These are phyloP conservation scores for Tragelaphus buxtoni DNA, from an alignment of 2,113 vertebrate genomes.

Conservation along the genomic window DNA sequence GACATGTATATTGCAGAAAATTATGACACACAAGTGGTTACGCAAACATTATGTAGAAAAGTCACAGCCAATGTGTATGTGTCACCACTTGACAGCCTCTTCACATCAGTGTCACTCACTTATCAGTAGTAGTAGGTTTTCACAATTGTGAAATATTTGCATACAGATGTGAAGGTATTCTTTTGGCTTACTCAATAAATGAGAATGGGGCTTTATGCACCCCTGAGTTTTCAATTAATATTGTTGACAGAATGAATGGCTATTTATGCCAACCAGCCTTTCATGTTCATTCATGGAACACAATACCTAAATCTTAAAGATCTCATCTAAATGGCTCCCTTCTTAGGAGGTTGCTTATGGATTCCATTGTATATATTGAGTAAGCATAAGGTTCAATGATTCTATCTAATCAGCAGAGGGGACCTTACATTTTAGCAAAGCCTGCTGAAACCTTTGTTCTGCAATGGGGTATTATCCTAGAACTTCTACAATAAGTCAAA, in stretches of 20 bases:
- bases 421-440: constrained; percentile 43
- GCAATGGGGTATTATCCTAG: neutral
- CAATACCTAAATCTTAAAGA: constrained; percentile 64
- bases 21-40: neutral
- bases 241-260: constrained; percentile 73
- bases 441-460: constrained; percentile 41
- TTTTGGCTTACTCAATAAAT: constrained; percentile 59
- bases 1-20: neutral
- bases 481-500: neutral
- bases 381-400: constrained; percentile 70
- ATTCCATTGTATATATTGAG: constrained; percentile 54
- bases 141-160: constrained; percentile 56
- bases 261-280: constrained; percentile 64
- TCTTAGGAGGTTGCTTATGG: constrained; percentile 54
- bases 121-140: neutral
- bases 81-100: neutral
- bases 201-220: constrained; percentile 60
- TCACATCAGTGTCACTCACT: neutral
- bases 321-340: constrained; percentile 62
- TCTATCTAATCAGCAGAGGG: constrained; percentile 58
- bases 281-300: constrained; percentile 64
- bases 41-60: neutral
- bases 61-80: neutral
- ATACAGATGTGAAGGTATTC: constrained; percentile 69
- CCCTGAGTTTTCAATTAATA: constrained; percentile 73